Conservation (phyloP, 2,113 vertebrate genomes). For the Epinephelus fuscoguttatus region DNA sequence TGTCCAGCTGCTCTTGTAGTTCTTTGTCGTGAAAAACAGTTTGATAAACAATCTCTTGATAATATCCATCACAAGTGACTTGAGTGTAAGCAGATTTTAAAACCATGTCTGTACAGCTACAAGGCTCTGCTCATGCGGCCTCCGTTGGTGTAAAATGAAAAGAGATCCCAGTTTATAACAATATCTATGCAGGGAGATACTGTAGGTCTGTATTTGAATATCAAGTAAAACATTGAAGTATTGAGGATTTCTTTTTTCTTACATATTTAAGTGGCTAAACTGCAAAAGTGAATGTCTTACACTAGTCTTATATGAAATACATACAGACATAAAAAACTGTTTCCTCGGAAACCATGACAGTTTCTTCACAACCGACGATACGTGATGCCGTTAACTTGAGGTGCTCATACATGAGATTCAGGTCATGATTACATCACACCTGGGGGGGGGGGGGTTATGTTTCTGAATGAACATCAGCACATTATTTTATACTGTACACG, state of each 20-base stretch:
- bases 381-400: conserved; percentile 63
- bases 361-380: conserved; percentile 57
- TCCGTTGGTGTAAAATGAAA: conserved; percentile 44
- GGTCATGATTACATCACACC: conserved; percentile 73
- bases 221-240: conserved; percentile 67
- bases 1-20: conserved; percentile 15
- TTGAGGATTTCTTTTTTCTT: conserved; percentile 11
- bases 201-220: conserved; percentile 56
- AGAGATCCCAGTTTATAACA: conserved; percentile 45
- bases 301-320: conserved; percentile 56
- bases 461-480: conserved; percentile 58
- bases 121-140: conserved; percentile 73
- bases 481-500: conserved; percentile 56
- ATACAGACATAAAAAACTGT: conserved; percentile 45
- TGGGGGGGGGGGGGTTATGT: conserved; percentile 50
- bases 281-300: conserved; percentile 72
- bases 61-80: conserved; percentile 58
- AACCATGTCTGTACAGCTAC: conserved; percentile 65
- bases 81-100: conserved; percentile 46
- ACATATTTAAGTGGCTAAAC: conserved; percentile 72
- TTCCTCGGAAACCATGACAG: conserved; percentile 47
- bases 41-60: conserved; percentile 56
- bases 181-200: conserved; percentile 54
- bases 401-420: conserved; percentile 68
- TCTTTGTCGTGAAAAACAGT: conserved; percentile 18